These are phyloP conservation scores for Drosophila kanekoi DNA, from an alignment of 2,888 invertebrate species.

Conservation along the genomic window DNA sequence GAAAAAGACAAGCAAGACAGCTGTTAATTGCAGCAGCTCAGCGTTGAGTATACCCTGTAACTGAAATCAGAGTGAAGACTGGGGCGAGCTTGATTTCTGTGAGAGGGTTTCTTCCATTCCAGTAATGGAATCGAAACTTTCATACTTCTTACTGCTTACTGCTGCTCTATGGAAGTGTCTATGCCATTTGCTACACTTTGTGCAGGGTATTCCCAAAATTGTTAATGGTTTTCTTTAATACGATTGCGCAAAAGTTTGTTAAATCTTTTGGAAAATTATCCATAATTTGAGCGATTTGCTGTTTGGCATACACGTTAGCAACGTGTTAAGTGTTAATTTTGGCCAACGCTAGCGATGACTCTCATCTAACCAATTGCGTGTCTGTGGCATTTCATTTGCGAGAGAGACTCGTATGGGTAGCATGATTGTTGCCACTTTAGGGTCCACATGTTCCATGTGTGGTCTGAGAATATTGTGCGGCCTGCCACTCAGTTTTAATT, in stretches of 20 bases:
- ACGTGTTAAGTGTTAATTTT: constrained; percentile 61
- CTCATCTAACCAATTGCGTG: constrained; percentile 51
- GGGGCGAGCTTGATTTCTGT: neutral
- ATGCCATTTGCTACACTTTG: neutral
- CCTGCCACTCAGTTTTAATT: constrained; percentile 65
- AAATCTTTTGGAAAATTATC: constrained; percentile 71
- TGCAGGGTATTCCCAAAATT: constrained; percentile 28
- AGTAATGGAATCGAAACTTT: neutral
- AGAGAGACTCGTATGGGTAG: constrained; percentile 9
- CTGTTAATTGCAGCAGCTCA: constrained; percentile 28
- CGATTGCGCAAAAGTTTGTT: constrained; percentile 51
- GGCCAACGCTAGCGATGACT: constrained; percentile 10
- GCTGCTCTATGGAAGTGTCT: neutral
- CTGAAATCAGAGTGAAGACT: neutral
- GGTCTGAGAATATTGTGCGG: constrained; percentile 59
- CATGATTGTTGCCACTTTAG: constrained; percentile 33
- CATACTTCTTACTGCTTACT: neutral
- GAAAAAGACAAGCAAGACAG: constrained; percentile 26
- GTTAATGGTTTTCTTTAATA: constrained; percentile 18
- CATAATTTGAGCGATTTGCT: constrained; percentile 55
- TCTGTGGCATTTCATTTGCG: constrained; percentile 40
- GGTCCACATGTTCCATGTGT: constrained; percentile 46
- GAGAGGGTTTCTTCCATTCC: neutral
- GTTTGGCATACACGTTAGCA: constrained; percentile 62
- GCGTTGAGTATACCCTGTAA: constrained; percentile 36